A percentile compares a stretch with the other conserved stretches of the same genome.
Evolutionary conservation across 2,113 vertebrate species (phyloP).

Genomic region (Mormoops blainvillei): DNA sequence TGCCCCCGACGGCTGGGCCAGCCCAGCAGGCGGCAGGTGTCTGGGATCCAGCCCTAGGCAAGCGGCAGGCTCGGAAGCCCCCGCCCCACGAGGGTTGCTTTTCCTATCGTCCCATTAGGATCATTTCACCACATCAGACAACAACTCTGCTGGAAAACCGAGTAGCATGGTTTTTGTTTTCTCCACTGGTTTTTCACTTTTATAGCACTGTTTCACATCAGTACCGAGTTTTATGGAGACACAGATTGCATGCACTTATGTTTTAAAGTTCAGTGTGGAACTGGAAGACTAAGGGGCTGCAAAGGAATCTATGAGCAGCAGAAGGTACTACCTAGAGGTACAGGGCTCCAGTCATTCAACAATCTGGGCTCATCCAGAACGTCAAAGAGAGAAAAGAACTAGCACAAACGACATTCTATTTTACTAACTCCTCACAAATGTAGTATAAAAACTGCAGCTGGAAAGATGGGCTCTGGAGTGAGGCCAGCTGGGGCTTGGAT

Average conservation of each 20-base stretch:
- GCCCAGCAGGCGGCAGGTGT: background rate
- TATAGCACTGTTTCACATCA: constrained; percentile 32
- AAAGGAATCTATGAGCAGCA: background rate
- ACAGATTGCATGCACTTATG: background rate
- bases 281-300: background rate
- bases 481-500: background rate
- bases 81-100: background rate
- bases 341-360: background rate
- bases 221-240: constrained; percentile 21
- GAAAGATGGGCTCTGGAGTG: background rate
- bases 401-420: background rate
- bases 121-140: constrained; percentile 19
- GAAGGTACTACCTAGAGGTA: background rate
- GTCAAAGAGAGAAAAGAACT: background rate
- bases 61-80: background rate
- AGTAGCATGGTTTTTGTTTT: constrained; percentile 27
- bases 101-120: background rate
- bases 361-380: background rate
- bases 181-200: constrained; percentile 30
- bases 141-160: constrained; percentile 4
- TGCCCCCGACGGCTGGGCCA: background rate
- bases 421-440: background rate
- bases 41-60: background rate
- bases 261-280: constrained; percentile 7
- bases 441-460: fast-evolving